phyloP scores from a whole-genome alignment of 2,113 vertebrate species.

The Anoura caudifer region DNA sequence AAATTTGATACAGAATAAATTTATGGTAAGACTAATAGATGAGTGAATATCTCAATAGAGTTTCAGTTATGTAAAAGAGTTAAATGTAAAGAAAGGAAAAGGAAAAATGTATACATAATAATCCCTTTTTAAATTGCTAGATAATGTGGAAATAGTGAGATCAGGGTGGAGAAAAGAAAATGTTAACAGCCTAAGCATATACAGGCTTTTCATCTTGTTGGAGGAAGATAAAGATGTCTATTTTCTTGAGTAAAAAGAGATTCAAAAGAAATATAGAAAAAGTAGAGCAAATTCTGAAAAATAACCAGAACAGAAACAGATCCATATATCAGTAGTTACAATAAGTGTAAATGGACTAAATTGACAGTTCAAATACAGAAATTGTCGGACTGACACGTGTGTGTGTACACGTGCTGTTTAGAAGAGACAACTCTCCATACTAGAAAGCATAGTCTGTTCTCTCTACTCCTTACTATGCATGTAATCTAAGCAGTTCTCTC shows the following conservation, averaged over 20 bases:
- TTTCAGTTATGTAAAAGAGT: neutral
- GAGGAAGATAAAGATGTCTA: neutral
- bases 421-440: neutral
- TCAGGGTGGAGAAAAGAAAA: neutral
- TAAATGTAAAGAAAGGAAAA: neutral
- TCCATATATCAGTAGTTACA: neutral
- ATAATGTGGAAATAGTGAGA: neutral
- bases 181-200: neutral
- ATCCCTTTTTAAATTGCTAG: neutral
- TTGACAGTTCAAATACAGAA: neutral
- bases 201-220: neutral
- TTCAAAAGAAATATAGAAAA: neutral
- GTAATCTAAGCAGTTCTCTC: neutral
- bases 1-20: neutral
- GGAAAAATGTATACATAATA: neutral
- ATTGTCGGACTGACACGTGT: neutral
- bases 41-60: neutral
- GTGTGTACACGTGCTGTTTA: neutral
- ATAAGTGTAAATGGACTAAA: neutral
- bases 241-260: neutral
- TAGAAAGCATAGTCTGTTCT: neutral
- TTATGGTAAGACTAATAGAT: neutral
- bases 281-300: neutral
- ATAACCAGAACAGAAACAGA: neutral
- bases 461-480: neutral